These are phyloP conservation scores for Notolepis coatsorum DNA, from an alignment of 2,797 vertebrate species.

Conservation along the genomic window DNA sequence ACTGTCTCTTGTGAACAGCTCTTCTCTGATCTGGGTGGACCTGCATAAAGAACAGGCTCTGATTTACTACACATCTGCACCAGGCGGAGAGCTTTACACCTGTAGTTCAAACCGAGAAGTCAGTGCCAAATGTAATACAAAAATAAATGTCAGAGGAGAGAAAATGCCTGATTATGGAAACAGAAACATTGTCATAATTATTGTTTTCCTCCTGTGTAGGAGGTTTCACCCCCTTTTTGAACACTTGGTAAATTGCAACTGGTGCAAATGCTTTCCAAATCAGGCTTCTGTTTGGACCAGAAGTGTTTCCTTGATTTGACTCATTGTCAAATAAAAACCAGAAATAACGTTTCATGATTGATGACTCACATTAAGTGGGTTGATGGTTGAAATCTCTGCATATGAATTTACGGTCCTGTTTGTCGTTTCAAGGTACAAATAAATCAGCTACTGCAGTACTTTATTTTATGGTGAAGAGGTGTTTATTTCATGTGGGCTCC, in stretches of 20 bases:
- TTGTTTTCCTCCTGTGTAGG: conserved; percentile 46
- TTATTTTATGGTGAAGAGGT: conserved; percentile 4
- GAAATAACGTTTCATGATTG: conserved; percentile 40
- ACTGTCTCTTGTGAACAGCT: conserved; percentile 82
- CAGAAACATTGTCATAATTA: conserved; percentile 46
- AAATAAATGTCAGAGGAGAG: conserved; percentile 45
- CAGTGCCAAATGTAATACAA: conserved; percentile 27
- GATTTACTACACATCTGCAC: conserved; percentile 58
- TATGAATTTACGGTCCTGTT: conserved; percentile 13
- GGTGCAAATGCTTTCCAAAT: conserved; percentile 58
- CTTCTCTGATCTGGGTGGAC: conserved; percentile 70
- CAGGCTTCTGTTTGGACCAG: conserved; percentile 41
- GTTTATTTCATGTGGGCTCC: no score
- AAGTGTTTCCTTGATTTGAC: conserved; percentile 37
- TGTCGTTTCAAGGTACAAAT: conserved; percentile 16
- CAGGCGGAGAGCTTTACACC: conserved; percentile 61
- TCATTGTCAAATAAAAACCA: conserved; percentile 40
- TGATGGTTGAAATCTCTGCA: conserved; percentile 22
- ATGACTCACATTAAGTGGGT: conserved; percentile 1
- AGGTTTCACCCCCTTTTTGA: conserved; percentile 48
- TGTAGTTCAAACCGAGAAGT: conserved; percentile 52
- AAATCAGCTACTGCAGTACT: not conserved
- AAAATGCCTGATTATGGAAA: conserved; percentile 48
- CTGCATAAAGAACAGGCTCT: conserved; percentile 50
- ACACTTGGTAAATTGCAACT: conserved; percentile 51